A percentile compares a stretch with the other conserved stretches of the same genome.
These are phyloP conservation scores for Acridotheres tristis DNA, from an alignment of 2,797 vertebrate species.

Conservation along the genomic window DNA sequence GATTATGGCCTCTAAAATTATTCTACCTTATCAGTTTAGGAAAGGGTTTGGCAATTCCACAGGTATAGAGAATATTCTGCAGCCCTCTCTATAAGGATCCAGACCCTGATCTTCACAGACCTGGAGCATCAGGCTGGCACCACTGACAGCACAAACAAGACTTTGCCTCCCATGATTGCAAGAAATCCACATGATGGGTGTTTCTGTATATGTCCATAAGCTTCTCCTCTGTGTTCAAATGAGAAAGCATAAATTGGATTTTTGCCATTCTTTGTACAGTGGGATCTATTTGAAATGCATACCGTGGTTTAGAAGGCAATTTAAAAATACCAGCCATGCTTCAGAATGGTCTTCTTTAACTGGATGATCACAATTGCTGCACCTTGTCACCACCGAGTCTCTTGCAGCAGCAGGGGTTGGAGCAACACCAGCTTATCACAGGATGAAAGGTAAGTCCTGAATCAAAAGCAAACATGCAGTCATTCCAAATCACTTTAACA, in stretches of 20 bases:
- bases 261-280: background rate
- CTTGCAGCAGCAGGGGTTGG: background rate
- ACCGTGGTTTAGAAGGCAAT: background rate
- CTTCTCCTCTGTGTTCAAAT: background rate
- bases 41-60: background rate
- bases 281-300: background rate
- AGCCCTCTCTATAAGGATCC: background rate
- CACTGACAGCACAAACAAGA: accelerated
- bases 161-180: background rate
- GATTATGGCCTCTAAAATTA: background rate
- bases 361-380: background rate
- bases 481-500: background rate
- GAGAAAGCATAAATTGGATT: background rate
- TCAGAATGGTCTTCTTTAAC: background rate
- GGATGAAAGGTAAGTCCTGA: background rate
- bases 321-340: background rate
- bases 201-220: background rate
- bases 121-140: background rate
- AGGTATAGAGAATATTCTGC: too few relatives aligned
- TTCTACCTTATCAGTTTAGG: background rate
- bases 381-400: background rate
- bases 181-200: background rate
- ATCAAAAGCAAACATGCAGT: background rate
- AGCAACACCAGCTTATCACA: background rate
- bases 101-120: background rate